phyloP scores from a whole-genome alignment of 2,888 invertebrate genomes.

The Cerastis rubricosa region DNA sequence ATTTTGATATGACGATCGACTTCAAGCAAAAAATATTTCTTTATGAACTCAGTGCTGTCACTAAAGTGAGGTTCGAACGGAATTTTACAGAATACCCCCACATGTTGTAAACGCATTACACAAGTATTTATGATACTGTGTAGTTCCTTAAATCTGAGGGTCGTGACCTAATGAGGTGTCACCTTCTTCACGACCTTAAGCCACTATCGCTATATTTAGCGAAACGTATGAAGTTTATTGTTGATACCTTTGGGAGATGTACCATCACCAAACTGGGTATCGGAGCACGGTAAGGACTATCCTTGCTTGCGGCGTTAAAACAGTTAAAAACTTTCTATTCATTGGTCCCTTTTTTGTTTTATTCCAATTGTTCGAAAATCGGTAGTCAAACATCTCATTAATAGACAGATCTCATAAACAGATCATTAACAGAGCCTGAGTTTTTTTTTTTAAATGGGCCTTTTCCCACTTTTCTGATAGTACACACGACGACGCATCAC shows the following conservation, averaged over 20 bases:
- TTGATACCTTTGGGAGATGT: slow-evolving; percentile 24
- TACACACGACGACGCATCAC: too few species aligned
- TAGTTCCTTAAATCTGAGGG: slow-evolving; percentile 51
- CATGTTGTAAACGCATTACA: slow-evolving; percentile 10
- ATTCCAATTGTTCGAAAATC: too few species aligned
- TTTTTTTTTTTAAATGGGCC: too few species aligned
- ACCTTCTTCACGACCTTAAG: slow-evolving; percentile 58
- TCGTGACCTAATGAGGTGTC: slow-evolving; percentile 64
- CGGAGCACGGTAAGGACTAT: too few species aligned
- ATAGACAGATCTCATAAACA: too few species aligned
- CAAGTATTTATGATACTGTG: slow-evolving; percentile 52
- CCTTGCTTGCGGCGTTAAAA: too few species aligned
- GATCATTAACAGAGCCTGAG: too few species aligned
- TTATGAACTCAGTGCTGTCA: not conserved
- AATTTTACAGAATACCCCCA: slow-evolving; percentile 1
- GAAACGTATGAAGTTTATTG: slow-evolving; percentile 42
- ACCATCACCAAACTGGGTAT: too few species aligned
- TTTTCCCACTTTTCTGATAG: too few species aligned
- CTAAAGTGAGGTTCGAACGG: not conserved
- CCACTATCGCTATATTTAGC: slow-evolving; percentile 53
- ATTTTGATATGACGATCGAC: not conserved
- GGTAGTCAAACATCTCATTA: too few species aligned
- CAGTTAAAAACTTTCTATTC: too few species aligned
- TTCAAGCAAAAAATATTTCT: not conserved
- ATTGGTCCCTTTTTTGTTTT: too few species aligned